These are phyloP conservation scores for Drosophila stalkeri DNA, from an alignment of 2,888 invertebrate species.

Conservation along the genomic window DNA sequence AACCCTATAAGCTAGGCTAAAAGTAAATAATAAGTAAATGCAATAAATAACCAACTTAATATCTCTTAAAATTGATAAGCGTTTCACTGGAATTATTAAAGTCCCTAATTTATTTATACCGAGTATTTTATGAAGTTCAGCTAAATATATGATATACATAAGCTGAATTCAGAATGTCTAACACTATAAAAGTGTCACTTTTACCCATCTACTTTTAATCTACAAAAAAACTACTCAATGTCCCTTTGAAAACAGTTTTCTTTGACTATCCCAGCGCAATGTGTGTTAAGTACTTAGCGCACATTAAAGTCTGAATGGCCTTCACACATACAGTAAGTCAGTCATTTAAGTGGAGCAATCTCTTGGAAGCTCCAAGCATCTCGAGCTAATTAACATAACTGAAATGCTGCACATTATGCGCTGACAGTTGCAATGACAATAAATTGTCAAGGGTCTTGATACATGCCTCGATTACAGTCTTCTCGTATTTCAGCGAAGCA, in stretches of 20 bases:
- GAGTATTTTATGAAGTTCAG: not conserved
- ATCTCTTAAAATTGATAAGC: not conserved
- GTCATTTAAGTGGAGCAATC: not conserved
- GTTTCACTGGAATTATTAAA: not conserved
- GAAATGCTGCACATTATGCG: slow-evolving; percentile 45
- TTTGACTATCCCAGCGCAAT: not conserved
- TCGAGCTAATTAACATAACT: slow-evolving; percentile 52
- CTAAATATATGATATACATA: not conserved
- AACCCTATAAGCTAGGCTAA: not conserved
- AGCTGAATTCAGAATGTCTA: not conserved
- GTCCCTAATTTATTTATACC: not conserved
- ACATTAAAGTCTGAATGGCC: not conserved
- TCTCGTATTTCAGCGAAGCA: slow-evolving; percentile 21
- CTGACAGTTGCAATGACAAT: slow-evolving; percentile 52
- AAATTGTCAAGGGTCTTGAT: slow-evolving; percentile 47
- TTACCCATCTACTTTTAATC: not conserved
- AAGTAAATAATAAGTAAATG: not conserved
- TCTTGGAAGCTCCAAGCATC: not conserved
- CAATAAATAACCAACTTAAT: not conserved
- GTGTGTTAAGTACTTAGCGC: not conserved
- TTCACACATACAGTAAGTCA: not conserved
- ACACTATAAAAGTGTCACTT: not conserved
- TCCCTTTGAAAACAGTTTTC: not conserved
- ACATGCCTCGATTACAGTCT: slow-evolving; percentile 53
- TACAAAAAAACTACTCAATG: not conserved